Conservation (phyloP, 1,140 invertebrate genomes). For the Zaprionus tsacasi region DNA sequence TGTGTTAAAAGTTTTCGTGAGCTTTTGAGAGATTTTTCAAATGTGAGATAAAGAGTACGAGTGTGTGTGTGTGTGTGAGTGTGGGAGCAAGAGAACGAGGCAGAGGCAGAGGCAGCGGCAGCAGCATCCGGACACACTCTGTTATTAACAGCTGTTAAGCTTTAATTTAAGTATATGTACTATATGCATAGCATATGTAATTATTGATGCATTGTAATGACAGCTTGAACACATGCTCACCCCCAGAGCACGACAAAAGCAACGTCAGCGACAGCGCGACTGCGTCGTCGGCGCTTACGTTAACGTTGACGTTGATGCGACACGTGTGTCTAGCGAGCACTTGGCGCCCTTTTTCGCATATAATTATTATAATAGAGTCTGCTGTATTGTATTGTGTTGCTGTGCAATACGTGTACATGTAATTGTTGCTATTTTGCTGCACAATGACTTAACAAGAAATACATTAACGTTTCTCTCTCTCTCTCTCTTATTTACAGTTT, state of each 20-base stretch:
- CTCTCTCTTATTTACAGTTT: conserved; percentile 50
- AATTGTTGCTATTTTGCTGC: conserved; percentile 19
- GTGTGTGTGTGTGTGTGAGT: neutral
- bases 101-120: neutral
- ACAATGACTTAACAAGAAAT: conserved; percentile 38
- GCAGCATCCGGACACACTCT: conserved; percentile 19
- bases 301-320: conserved; percentile 46
- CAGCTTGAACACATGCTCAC: conserved; percentile 17
- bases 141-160: conserved; percentile 33
- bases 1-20: conserved; percentile 15
- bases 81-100: neutral
- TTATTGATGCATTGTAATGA: conserved; percentile 25
- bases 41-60: neutral
- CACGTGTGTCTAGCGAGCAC: conserved; percentile 64
- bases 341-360: conserved; percentile 79
- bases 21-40: conserved; percentile 30
- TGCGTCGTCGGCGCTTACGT: conserved; percentile 29
- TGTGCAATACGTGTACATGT: neutral
- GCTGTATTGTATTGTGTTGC: neutral
- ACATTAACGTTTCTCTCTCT: conserved; percentile 39
- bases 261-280: conserved; percentile 18
- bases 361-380: conserved; percentile 59
- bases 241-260: conserved; percentile 24
- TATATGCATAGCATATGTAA: neutral
- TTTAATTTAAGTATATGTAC: neutral